Evolutionary conservation across 1,140 invertebrate genomes (phyloP).

Genomic region (Pogonognathellus flavescens): DNA sequence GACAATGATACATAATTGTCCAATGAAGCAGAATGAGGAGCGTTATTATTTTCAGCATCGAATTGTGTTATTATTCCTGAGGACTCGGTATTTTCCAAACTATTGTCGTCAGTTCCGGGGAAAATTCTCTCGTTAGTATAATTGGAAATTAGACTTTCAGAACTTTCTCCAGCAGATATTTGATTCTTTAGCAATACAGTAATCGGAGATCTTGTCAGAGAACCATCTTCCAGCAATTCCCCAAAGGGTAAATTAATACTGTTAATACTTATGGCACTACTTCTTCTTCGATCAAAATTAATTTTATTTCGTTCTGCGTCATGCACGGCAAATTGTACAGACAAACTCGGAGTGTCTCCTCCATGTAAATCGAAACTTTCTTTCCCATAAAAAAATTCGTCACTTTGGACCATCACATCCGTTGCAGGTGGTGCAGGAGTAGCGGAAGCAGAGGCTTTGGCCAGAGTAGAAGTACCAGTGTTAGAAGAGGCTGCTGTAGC

Average conservation of each 20-base stretch:
- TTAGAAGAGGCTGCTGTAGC: constrained; percentile 15
- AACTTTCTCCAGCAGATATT: constrained; percentile 22
- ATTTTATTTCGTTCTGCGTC: constrained; percentile 7
- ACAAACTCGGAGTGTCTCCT: constrained; percentile 26
- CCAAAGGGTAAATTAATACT: constrained; percentile 33
- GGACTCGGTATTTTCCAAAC: neutral
- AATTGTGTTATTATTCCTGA: constrained; percentile 11
- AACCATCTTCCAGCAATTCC: constrained; percentile 4
- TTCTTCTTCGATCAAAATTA: constrained; percentile 39
- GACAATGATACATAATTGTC: constrained; percentile 36
- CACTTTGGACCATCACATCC: constrained; percentile 30
- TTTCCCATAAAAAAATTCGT: constrained; percentile 42
- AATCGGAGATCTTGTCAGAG: neutral
- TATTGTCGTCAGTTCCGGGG: neutral
- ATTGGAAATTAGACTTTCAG: constrained; percentile 6
- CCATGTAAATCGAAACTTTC: constrained; percentile 10
- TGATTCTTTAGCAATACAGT: neutral
- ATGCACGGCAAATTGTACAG: constrained; percentile 33
- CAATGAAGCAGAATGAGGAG: constrained; percentile 21
- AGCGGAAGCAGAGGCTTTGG: neutral
- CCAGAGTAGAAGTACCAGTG: neutral
- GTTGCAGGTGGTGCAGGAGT: neutral
- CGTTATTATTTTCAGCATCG: constrained; percentile 42
- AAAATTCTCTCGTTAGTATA: neutral
- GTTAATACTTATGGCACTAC: constrained; percentile 34